phyloP scores from a whole-genome alignment of 1,140 invertebrate genomes.

The Solenopsis fugax region DNA sequence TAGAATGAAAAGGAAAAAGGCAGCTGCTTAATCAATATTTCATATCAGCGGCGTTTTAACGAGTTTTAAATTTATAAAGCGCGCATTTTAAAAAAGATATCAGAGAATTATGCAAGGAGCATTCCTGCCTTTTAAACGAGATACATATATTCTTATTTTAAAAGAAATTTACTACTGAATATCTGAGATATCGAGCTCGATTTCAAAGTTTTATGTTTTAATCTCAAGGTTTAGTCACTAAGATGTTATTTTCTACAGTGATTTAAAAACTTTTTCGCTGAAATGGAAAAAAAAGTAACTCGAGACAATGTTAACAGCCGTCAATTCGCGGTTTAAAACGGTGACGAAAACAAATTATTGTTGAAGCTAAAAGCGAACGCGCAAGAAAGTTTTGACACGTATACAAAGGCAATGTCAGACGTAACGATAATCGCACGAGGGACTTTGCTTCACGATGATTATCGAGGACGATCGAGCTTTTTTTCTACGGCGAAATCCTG shows the following conservation, averaged over 20 bases:
- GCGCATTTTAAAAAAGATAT: not conserved
- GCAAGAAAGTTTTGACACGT: not conserved
- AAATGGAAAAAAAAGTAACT: not conserved
- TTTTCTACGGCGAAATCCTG: constrained; percentile 45
- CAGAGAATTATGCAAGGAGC: constrained; percentile 1
- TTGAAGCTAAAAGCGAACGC: not conserved
- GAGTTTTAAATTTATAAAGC: constrained; percentile 54
- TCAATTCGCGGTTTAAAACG: not conserved
- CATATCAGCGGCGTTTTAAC: constrained; percentile 56
- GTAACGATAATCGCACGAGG: constrained; percentile 27
- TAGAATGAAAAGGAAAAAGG: constrained; percentile 13
- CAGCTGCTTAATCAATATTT: constrained; percentile 68
- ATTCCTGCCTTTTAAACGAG: not conserved
- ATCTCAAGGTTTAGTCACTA: not conserved
- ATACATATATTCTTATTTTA: not conserved
- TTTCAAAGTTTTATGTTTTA: constrained; percentile 1
- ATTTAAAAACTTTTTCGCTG: not conserved
- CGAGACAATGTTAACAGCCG: not conserved
- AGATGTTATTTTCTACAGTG: not conserved
- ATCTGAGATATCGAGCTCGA: not conserved
- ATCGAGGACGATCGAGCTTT: constrained; percentile 16
- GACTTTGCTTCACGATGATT: not conserved
- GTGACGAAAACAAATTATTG: not conserved
- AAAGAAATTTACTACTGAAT: constrained; percentile 2
- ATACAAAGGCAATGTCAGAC: not conserved